Base-by-base conservation (phyloP, 2,113 vertebrate species). In the Neolamprologus sp. region DNA sequence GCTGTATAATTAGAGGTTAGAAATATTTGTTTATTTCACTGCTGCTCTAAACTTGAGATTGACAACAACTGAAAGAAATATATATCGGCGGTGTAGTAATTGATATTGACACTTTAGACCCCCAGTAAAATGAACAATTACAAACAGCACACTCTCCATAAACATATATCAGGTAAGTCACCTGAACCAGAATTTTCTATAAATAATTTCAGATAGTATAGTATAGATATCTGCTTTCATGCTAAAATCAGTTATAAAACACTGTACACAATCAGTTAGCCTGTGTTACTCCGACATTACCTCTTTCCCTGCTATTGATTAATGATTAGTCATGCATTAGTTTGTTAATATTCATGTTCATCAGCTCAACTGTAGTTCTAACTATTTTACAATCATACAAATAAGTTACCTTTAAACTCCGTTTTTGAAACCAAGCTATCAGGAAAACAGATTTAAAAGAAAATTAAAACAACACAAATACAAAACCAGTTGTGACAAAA, bases 1-100 rank as follows among this genome's bases (percentile, higher is more conserved):
- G 60, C 91, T 92, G 89, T 93, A 93, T 92, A 94, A 95, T 95
- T 95, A 90, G 92, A 92, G 80, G 89, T 94, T 93, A 88, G 81
- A 91, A 90, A 90, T 86, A 91, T 94, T 92, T 90, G 79, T 94
- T 94, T 93, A 90, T 95, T 90, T 89, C 51, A 42, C 68, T 91
- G 82, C 84, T 92, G 92, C 85, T 92, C 92, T 83, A 89, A 91
- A 93, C 79, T 87, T 79, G 26, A 93, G 87, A 94, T 89, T 94
- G 94, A 92, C 89, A 92, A 91, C 63, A 87, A 85, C 42, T 42
- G 40, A 75, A 81, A 81, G 3, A 5, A 60, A 88, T 40, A 54
- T 40, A 42, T 19, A 87, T 49, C 73, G 73, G 53, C 9, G 30
- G 11, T 68, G 11, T 55, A 68, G 40, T 68, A 75, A 82, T 30